phyloP scores from a whole-genome alignment of 2,797 vertebrate species.

The Glossophaga mutica region DNA sequence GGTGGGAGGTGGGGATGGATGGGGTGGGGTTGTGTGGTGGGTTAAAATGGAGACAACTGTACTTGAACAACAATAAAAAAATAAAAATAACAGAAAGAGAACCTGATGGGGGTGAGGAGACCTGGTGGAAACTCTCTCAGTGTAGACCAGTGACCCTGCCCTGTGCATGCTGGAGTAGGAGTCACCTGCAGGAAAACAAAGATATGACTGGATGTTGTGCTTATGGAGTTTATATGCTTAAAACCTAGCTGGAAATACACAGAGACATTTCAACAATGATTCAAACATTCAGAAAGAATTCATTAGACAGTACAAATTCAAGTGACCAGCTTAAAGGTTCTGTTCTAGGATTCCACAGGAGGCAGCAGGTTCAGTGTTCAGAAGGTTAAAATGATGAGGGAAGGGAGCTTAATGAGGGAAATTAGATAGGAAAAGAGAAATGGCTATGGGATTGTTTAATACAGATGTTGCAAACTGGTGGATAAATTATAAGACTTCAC shows the following conservation, averaged over 20 bases:
- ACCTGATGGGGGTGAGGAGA: not conserved
- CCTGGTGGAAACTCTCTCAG: rapidly evolving
- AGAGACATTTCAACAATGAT: not conserved
- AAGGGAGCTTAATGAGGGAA: not conserved
- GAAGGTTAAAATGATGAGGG: not conserved
- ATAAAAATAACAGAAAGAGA: not conserved
- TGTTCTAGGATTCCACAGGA: not conserved
- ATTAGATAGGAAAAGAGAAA: not conserved
- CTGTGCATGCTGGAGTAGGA: no score
- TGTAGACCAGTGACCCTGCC: not conserved
- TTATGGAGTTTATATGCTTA: not conserved
- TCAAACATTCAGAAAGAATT: not conserved
- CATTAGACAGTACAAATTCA: not conserved
- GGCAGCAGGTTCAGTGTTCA: not conserved
- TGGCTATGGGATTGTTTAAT: not conserved
- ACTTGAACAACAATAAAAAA: no score
- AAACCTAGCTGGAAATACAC: not conserved
- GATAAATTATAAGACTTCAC: not conserved
- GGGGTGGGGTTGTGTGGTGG: no score
- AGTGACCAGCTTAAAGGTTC: not conserved
- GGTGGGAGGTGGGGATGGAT: no score
- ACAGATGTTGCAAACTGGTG: not conserved
- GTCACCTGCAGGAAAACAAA: not conserved
- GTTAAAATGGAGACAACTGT: no score
- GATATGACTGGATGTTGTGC: not conserved